These are phyloP conservation scores for Pipa parva DNA, from an alignment of 2,113 vertebrate genomes.

Conservation along the genomic window DNA sequence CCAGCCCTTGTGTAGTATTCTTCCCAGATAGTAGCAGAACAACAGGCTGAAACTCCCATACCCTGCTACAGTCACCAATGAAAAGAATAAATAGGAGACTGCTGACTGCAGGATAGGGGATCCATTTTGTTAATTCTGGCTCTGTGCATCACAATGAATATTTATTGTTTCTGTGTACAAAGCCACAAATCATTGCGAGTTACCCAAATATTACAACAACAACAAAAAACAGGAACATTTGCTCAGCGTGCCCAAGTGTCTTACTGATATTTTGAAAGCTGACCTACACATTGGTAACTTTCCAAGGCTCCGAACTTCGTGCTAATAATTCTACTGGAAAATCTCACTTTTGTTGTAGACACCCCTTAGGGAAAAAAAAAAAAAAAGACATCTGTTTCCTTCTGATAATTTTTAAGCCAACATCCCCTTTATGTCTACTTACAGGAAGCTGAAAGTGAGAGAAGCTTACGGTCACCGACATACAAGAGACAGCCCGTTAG, in stretches of 20 bases:
- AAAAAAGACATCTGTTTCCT: constrained; percentile 47
- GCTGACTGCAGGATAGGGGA: no score
- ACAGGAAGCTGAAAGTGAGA: constrained; percentile 64
- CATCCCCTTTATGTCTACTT: constrained; percentile 54
- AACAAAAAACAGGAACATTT: no score
- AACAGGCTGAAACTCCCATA: no score
- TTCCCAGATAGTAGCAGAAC: no score
- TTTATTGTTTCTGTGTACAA: no score
- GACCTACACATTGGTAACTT: background rate
- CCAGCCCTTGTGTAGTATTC: no score
- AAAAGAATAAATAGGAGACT: no score
- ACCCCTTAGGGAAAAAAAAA: background rate
- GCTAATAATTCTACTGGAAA: constrained; percentile 42
- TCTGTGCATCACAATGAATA: no score
- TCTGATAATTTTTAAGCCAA: constrained; percentile 53
- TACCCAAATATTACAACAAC: no score
- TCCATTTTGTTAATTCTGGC: no score
- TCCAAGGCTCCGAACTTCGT: constrained; percentile 43
- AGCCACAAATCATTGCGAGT: no score
- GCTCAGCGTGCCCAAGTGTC: background rate
- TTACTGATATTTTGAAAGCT: background rate
- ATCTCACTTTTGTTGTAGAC: constrained; percentile 26
- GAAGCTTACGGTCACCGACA: constrained; percentile 54
- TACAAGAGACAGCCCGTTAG: constrained; percentile 52
- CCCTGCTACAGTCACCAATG: no score